Base-by-base conservation (phyloP, 2,113 vertebrate genomes). In the Haemorhous mexicanus region DNA sequence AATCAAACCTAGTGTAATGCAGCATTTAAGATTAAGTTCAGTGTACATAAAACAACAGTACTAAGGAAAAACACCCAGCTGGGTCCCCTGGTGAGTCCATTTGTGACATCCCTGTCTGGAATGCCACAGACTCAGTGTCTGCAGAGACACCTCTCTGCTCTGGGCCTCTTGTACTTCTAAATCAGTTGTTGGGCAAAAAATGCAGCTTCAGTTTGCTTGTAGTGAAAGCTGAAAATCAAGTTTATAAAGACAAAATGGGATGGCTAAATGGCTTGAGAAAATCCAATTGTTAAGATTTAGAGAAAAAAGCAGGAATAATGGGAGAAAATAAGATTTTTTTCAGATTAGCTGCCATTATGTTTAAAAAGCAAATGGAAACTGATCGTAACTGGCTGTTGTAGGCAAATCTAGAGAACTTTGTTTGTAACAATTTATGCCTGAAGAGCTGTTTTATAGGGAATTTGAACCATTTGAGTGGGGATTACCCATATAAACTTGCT, bases 201-300 rank as follows among this genome's bases (percentile, higher is more conserved):
- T 2, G 13, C 23, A 28, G 24, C 67, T 94, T 79, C 27, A 44
- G 2, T 80, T 59, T 61, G n/a, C 20, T 87, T 37, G 41, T 52
- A 69, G 27, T 41, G 62, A 61, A 84, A 64, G 69, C 62, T 84
- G 66, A 64, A 96, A 94, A 84, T 81, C 61, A 77, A 55, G 67
- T 87, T 89, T 73, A 33, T 80, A 37, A 78, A 67, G 73, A 94
- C 84, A 83, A 94, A 93, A 80, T 78, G 47, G 33, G 75, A 87
- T 0, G 10, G 53, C 39, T 70, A 37, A 78, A 72, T 86, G 85
- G 43, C 63, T 85, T 9, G 26, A 32, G n/a, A 87, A 88, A 83
- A 80, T 59, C 13, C 26, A 44, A 1, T 53, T 79, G 46, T 77
- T 89, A 63, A 78, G 68, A 47, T 69, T 69, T 86, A 53, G 53